Conservation (phyloP, 35 echinoderm and acorn worm species). For the Patiria miniata region DNA sequence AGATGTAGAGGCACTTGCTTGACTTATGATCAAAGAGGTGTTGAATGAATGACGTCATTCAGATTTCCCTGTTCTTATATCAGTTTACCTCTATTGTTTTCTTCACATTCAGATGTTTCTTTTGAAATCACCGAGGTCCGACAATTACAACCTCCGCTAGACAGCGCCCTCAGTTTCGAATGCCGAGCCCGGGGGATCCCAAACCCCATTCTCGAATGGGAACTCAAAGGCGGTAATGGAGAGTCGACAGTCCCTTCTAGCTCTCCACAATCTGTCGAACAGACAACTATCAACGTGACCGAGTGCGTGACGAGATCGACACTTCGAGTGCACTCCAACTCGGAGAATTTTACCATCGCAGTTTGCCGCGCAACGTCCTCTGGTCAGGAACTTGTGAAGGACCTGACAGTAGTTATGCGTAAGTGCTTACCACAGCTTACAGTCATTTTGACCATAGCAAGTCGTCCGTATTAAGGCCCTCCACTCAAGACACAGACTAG, state of each 20-base stretch:
- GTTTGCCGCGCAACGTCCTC: background rate
- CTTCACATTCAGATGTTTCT: background rate
- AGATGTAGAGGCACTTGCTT: no score
- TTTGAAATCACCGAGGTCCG: background rate
- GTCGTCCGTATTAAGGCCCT: no score
- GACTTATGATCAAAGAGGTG: no score
- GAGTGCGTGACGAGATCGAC: background rate
- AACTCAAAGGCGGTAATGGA: background rate
- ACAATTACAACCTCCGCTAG: background rate
- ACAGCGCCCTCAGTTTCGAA: background rate
- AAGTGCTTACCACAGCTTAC: no score
- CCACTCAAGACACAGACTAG: no score
- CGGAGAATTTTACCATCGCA: background rate
- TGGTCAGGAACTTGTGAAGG: background rate
- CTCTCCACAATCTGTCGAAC: background rate
- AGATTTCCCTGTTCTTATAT: no score
- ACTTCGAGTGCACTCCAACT: background rate
- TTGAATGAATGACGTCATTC: no score
- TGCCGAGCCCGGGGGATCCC: background rate
- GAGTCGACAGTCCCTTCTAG: background rate
- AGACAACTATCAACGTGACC: background rate
- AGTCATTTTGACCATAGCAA: no score
- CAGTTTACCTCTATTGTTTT: background rate
- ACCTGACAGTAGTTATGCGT: background rate
- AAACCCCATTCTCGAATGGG: background rate